These are phyloP conservation scores for Mesorhabditis spiculigera DNA, from an alignment of 2,888 invertebrate species.

Conservation along the genomic window DNA sequence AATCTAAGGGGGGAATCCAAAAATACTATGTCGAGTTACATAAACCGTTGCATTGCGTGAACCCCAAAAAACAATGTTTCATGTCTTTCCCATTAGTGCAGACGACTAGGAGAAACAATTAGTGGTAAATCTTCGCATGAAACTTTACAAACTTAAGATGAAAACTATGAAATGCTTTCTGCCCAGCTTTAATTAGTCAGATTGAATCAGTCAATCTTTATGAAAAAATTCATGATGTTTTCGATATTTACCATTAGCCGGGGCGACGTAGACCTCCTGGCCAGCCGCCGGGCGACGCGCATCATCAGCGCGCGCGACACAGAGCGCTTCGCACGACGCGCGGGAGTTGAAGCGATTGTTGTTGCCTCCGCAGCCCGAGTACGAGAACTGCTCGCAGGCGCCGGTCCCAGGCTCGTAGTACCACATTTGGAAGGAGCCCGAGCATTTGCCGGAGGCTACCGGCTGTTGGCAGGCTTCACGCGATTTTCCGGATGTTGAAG, in stretches of 20 bases:
- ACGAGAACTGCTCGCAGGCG: constrained; percentile 51
- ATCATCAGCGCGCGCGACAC: constrained; percentile 21
- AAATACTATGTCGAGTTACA: neutral
- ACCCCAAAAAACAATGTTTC: too few relatives aligned
- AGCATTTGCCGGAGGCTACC: constrained; percentile 50
- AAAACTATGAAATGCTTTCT: too few relatives aligned
- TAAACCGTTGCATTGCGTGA: neutral
- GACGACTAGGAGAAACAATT: too few relatives aligned
- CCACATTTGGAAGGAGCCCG: constrained; percentile 49
- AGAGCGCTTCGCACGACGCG: constrained; percentile 44
- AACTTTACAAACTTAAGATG: too few relatives aligned
- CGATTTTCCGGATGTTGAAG: constrained; percentile 33
- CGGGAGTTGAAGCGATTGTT: constrained; percentile 45
- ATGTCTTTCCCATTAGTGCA: too few relatives aligned
- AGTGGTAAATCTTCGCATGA: too few relatives aligned
- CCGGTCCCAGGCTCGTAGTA: constrained; percentile 54
- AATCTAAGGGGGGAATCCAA: neutral
- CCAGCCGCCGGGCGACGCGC: neutral
- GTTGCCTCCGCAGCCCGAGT: constrained; percentile 56
- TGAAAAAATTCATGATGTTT: too few relatives aligned
- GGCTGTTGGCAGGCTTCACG: constrained; percentile 48
- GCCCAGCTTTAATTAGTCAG: too few relatives aligned
- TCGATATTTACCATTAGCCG: constrained; percentile 10
- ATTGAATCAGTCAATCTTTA: too few relatives aligned
- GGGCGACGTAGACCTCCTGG: constrained; percentile 8